Percentiles rank a stretch among this genome's conserved stretches.
Conservation (phyloP, 1,140 invertebrate genomes). For the Drosophila pachea region DNA sequence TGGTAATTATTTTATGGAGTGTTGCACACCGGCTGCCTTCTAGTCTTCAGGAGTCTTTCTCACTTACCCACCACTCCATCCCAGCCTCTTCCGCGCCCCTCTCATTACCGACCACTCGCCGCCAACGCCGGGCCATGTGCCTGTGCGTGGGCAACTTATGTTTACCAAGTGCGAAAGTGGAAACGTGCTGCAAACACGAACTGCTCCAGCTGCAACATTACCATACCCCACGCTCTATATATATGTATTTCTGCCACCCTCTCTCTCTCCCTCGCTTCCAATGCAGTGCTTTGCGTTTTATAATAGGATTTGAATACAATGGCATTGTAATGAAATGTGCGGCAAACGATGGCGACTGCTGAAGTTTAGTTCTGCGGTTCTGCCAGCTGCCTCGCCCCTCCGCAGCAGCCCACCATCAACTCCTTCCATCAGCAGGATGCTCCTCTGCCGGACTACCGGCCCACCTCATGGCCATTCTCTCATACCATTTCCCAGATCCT, state of each 20-base stretch:
- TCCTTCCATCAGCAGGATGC: neutral
- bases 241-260: neutral
- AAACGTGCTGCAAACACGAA: conserved; percentile 75
- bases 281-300: conserved; percentile 64
- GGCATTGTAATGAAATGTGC: conserved; percentile 76
- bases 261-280: conserved; percentile 17
- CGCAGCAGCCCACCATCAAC: conserved; percentile 1
- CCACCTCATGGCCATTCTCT: neutral
- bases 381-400: conserved; percentile 20
- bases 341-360: conserved; percentile 68
- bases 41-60: conserved; percentile 14
- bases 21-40: conserved; percentile 36
- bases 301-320: conserved; percentile 77
- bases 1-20: conserved; percentile 75
- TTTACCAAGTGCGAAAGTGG: conserved; percentile 76
- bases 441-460: conserved; percentile 16
- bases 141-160: conserved; percentile 69
- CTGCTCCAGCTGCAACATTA: conserved; percentile 46
- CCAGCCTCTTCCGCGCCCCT: neutral
- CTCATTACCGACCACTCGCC: neutral
- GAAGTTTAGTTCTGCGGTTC: conserved; percentile 64
- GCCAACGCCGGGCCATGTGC: conserved; percentile 16
- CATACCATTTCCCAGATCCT: neutral
- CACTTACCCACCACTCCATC: neutral
- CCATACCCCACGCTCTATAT: neutral